A percentile compares a stretch with the other conserved stretches of the same genome.
Evolutionary conservation across 2,888 invertebrate genomes (phyloP).

Genomic region (Calephelis perditalis): DNA sequence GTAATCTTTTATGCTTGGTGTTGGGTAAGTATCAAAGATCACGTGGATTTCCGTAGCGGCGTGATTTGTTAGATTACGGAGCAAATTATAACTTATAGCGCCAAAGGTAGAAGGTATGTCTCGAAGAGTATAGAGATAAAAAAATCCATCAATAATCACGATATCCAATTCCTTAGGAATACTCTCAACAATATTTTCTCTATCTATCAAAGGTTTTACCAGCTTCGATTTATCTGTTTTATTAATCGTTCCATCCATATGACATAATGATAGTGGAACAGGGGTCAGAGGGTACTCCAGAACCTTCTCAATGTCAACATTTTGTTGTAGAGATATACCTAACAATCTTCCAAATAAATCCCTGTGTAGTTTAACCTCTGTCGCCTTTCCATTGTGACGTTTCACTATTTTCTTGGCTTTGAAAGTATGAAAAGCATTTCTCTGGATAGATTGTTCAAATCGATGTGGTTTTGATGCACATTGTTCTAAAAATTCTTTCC

Average conservation of each 20-base stretch:
- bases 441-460: conserved; percentile 9
- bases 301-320: conserved; percentile 25
- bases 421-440: conserved; percentile 2
- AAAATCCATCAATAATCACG: conserved; percentile 40
- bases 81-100: conserved; percentile 35
- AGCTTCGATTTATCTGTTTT: conserved; percentile 33
- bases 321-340: conserved; percentile 20
- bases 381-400: conserved; percentile 18
- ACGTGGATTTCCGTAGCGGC: conserved; percentile 21
- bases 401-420: conserved; percentile 6
- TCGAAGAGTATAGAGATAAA: conserved; percentile 34
- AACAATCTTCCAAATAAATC: conserved; percentile 26
- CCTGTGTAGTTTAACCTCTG: conserved; percentile 19
- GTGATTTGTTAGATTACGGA: conserved; percentile 27
- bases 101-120: conserved; percentile 38
- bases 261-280: conserved; percentile 37
- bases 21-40: conserved; percentile 19
- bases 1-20: conserved; percentile 21
- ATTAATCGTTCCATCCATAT: conserved; percentile 34
- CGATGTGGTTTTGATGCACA: conserved; percentile 8
- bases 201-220: conserved; percentile 28
- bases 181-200: conserved; percentile 19
- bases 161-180: conserved; percentile 16
- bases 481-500: conserved; percentile 7
- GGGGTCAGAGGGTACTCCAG: conserved; percentile 37